phyloP scores from a whole-genome alignment of 1,140 invertebrate genomes.

The Apis mellifera region DNA sequence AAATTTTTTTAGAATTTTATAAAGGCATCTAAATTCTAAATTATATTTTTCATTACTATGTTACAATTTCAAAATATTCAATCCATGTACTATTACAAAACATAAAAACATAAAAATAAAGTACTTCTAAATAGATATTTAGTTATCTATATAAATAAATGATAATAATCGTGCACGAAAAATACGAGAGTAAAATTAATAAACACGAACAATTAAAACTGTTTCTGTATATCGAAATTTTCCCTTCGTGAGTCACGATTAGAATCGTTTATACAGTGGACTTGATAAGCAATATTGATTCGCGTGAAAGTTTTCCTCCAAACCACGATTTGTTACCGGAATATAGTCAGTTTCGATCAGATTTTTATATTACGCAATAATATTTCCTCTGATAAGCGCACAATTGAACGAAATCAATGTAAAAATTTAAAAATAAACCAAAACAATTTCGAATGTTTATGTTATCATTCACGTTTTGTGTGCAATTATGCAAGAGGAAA shows the following conservation, averaged over 20 bases:
- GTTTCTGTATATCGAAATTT: not conserved
- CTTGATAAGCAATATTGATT: conserved; percentile 45
- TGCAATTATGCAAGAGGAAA: not conserved
- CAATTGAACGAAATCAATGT: not conserved
- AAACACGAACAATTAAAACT: not conserved
- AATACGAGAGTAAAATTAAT: too few relatives aligned
- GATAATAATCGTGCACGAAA: too few relatives aligned
- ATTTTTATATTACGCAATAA: not conserved
- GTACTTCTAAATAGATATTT: not conserved
- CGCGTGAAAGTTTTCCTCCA: conserved; percentile 33
- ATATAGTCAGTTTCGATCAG: not conserved
- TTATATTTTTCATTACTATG: not conserved
- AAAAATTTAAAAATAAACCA: not conserved
- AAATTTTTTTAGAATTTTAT: not conserved
- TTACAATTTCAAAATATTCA: not conserved
- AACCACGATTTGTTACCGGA: conserved; percentile 33
- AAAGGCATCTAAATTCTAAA: not conserved
- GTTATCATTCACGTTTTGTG: not conserved
- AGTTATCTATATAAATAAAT: too few relatives aligned
- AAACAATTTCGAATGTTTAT: too few relatives aligned
- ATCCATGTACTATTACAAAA: too few relatives aligned
- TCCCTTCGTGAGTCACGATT: not conserved
- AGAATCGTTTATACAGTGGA: conserved; percentile 22
- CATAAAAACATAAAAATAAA: not conserved
- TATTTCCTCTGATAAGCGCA: not conserved